Evolutionary conservation across 1,140 invertebrate species (phyloP).

Genomic region (Microplitis demolitor): DNA sequence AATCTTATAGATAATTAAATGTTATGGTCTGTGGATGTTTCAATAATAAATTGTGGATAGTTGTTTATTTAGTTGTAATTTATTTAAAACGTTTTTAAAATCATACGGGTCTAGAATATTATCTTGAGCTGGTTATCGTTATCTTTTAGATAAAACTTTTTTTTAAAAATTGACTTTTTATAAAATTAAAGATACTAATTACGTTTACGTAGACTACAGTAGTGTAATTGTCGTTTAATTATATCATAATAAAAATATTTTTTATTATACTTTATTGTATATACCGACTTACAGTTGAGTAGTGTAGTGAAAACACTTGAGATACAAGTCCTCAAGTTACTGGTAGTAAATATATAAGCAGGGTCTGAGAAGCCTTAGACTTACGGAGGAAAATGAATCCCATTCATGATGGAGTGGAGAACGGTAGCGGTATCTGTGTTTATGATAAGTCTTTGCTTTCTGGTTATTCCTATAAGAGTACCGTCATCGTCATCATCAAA

Average conservation of each 20-base stretch:
- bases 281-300: slow-evolving; percentile 30
- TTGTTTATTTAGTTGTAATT: slow-evolving; percentile 3
- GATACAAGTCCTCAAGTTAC: not conserved
- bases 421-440: slow-evolving; percentile 46
- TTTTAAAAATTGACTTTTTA: no score
- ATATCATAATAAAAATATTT: no score
- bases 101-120: no score
- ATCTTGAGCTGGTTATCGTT: no score
- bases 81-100: not conserved
- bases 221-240: no score
- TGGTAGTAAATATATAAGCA: not conserved
- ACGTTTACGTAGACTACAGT: no score
- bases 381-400: slow-evolving; percentile 35
- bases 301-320: slow-evolving; percentile 22
- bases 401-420: slow-evolving; percentile 54
- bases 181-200: no score
- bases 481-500: slow-evolving; percentile 35
- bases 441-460: slow-evolving; percentile 59
- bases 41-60: slow-evolving; percentile 27
- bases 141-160: no score
- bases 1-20: slow-evolving; percentile 26
- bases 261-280: not conserved
- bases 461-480: slow-evolving; percentile 61
- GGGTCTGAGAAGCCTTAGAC: not conserved
- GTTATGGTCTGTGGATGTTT: slow-evolving; percentile 30